Conservation (phyloP, 2,113 vertebrate genomes). For the Onychostoma macrolepis region DNA sequence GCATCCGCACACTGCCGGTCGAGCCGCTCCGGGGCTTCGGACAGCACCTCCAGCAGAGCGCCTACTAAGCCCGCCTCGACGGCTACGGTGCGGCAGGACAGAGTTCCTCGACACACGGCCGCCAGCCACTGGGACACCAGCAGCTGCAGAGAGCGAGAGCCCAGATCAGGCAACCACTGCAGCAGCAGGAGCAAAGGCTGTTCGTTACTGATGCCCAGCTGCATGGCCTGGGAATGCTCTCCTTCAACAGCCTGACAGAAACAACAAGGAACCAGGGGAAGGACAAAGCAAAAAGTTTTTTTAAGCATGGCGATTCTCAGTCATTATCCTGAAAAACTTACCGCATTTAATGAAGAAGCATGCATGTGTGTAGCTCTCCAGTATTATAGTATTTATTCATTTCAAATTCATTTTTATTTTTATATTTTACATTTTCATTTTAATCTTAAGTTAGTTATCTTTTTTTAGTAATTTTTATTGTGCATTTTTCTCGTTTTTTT, state of each 20-base stretch:
- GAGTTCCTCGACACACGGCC: slow-evolving; percentile 83
- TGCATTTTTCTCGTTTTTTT: too few species aligned
- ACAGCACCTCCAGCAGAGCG: slow-evolving; percentile 80
- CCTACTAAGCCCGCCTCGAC: slow-evolving; percentile 91
- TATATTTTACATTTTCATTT: too few species aligned
- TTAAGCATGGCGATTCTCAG: background rate
- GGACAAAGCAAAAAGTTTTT: background rate
- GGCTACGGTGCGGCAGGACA: slow-evolving; percentile 86
- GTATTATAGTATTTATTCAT: background rate
- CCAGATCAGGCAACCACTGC: slow-evolving; percentile 87
- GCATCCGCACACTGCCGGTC: slow-evolving; percentile 82
- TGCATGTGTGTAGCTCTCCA: background rate
- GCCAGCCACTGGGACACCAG: slow-evolving; percentile 85
- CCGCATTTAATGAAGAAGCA: background rate
- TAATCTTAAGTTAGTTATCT: too few species aligned
- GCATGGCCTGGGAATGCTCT: slow-evolving; percentile 74
- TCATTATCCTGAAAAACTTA: background rate
- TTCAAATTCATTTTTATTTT: too few species aligned
- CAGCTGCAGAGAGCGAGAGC: slow-evolving; percentile 82
- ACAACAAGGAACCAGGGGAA: background rate
- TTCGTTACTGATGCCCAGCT: slow-evolving; percentile 85
- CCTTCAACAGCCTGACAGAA: slow-evolving; percentile 87
- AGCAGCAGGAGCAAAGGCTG: slow-evolving; percentile 89
- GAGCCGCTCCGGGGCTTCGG: slow-evolving; percentile 65
- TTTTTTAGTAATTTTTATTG: too few species aligned